Conservation (phyloP, 2,888 invertebrate genomes). For the Dasypogon diadema region DNA sequence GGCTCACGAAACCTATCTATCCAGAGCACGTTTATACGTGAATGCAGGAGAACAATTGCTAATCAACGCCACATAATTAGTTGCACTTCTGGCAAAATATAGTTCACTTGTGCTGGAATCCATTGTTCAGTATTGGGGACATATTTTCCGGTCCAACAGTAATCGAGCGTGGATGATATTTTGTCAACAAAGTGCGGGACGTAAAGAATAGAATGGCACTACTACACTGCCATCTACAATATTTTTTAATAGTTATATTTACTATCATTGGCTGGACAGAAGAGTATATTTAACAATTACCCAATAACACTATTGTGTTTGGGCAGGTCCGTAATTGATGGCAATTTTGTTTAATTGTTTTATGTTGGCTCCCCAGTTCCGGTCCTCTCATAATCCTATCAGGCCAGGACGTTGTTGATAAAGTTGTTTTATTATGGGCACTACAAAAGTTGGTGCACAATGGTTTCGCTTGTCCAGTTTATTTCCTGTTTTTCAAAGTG, state of each 20-base stretch:
- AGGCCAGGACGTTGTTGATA: constrained; percentile 41
- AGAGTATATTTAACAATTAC: constrained; percentile 9
- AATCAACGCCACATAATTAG: constrained; percentile 43
- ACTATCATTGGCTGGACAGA: not conserved
- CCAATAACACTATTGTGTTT: constrained; percentile 29
- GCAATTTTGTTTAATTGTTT: constrained; percentile 44
- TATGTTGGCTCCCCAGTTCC: constrained; percentile 1
- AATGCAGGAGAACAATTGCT: constrained; percentile 38
- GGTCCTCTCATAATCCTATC: constrained; percentile 35
- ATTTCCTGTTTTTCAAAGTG: constrained; percentile 46
- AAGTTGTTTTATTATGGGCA: constrained; percentile 27
- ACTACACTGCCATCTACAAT: not conserved
- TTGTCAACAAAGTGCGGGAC: constrained; percentile 2
- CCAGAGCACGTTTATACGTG: constrained; percentile 17
- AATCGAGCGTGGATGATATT: constrained; percentile 11
- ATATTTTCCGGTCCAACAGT: constrained; percentile 23
- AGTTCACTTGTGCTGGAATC: constrained; percentile 26
- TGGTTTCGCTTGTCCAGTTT: constrained; percentile 29
- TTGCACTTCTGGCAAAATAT: constrained; percentile 35
- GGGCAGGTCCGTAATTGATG: constrained; percentile 31
- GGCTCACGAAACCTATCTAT: not conserved
- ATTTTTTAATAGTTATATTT: not conserved
- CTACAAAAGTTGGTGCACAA: constrained; percentile 14
- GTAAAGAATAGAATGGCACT: not conserved
- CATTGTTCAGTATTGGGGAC: constrained; percentile 27